Evolutionary conservation across 1,140 invertebrate genomes (phyloP), one percentile per base, ranked within the genome.

Genomic region (Cylas formicarius): DNA sequence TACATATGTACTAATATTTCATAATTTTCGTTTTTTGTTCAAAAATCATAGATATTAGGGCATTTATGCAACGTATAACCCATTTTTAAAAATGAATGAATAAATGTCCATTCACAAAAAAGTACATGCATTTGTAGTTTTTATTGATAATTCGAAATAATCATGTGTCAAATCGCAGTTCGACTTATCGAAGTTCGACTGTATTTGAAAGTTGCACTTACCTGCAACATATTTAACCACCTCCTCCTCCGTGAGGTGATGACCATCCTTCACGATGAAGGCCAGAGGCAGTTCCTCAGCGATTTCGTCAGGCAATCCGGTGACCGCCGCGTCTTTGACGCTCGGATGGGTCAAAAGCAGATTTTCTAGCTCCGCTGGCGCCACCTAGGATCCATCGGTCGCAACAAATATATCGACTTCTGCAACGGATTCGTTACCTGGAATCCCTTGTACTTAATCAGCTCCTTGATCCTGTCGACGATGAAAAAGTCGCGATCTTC

Each of bases 341-440:
- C 67, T 70, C 4, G 77, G 72, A 62, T 88, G 74, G 22, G 73
- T 73, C 2, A 84, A 58, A 9, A 90, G 65, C n/a, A 90, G 47
- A 27, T 76, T 76, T 67, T 91, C 86, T 46, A 91, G 66, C 66
- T 90, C 84, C 2, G 85, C 81, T 42, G 86, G 86, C 1, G 84
- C 71, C 1, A 91, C 85, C 78, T 82, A 32, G 4, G 37, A 39
- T 39, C 18, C 8, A 26, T 1, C 7, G 14, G n/a, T 22, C 34
- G 17, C 19, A 10, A 19, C 19, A 19, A 21, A 19, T 21, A 21
- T 21, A 34, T 14, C 20, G 16, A 34, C 13, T 18, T 34, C 10
- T 34, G 3, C 4, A 34, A 34, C 17, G 20, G 16, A 17, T 14
- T 34, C 11, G 18, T 49, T 46, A 57, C 55, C 35, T 58, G 56